phyloP scores from a whole-genome alignment of 2,888 invertebrate species.

The Prenolepis imparis region DNA sequence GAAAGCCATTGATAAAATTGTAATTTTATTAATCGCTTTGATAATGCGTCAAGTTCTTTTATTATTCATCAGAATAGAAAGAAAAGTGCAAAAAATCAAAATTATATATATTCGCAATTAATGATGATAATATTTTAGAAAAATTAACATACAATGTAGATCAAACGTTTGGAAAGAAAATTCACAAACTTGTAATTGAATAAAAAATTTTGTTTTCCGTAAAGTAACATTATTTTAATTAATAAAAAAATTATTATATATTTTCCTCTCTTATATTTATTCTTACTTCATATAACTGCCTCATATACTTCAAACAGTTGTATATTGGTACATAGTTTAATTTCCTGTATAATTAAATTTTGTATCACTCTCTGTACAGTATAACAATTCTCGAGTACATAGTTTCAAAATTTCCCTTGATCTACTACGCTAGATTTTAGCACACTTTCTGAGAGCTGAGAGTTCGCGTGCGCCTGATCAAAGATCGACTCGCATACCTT shows the following conservation, averaged over 20 bases:
- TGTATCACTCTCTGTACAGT: not conserved
- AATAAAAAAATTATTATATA: not conserved
- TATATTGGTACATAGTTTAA: too few species aligned
- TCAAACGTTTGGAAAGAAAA: not conserved
- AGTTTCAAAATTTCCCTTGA: constrained; percentile 4
- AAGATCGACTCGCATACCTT: constrained; percentile 59
- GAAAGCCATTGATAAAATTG: not conserved
- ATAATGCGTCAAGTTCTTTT: not conserved
- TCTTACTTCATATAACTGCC: not conserved
- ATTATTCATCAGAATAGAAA: not conserved
- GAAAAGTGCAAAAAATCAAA: not conserved
- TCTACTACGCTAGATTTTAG: constrained; percentile 30
- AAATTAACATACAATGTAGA: too few species aligned
- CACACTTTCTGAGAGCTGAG: constrained; percentile 30
- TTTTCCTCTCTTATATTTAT: not conserved
- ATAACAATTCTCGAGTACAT: not conserved
- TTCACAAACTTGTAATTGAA: not conserved
- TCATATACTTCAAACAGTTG: not conserved
- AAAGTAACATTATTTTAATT: not conserved
- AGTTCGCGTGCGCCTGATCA: constrained; percentile 59
- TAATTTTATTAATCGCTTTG: constrained; percentile 12
- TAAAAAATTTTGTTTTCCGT: not conserved
- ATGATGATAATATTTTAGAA: too few species aligned
- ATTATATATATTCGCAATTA: not conserved
- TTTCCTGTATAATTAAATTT: constrained; percentile 21